These are phyloP conservation scores for Agrypnus murinus DNA, from an alignment of 2,888 invertebrate genomes.

Conservation along the genomic window DNA sequence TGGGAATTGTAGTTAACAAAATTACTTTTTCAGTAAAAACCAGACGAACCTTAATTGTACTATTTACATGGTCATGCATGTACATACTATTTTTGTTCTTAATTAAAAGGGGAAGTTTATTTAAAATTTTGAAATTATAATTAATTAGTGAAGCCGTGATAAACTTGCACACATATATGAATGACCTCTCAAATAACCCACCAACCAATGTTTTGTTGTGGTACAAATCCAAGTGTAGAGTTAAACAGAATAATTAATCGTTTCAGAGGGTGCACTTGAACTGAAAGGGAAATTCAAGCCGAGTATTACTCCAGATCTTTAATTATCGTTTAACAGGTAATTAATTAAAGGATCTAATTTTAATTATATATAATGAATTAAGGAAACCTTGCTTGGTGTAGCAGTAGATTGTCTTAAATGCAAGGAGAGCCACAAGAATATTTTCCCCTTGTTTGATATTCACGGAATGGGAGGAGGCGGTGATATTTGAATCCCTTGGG, in stretches of 20 bases:
- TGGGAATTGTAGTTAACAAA: no score
- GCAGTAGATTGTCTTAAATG: neutral
- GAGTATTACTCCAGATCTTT: slow-evolving; percentile 19
- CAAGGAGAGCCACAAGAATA: slow-evolving; percentile 7
- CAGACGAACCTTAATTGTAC: no score
- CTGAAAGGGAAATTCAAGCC: slow-evolving; percentile 14
- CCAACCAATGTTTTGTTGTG: neutral
- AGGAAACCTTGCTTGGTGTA: neutral
- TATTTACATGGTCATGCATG: no score
- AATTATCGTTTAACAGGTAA: slow-evolving; percentile 29
- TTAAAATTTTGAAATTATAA: no score
- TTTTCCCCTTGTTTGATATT: slow-evolving; percentile 23
- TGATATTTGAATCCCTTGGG: slow-evolving; percentile 17
- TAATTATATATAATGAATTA: slow-evolving; percentile 30
- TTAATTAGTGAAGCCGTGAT: no score
- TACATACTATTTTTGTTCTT: no score
- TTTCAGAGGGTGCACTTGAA: neutral
- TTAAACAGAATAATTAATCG: slow-evolving; percentile 15
- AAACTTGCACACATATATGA: no score
- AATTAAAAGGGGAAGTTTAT: no score
- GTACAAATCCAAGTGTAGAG: neutral
- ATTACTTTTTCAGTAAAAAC: no score
- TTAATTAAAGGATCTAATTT: slow-evolving; percentile 31
- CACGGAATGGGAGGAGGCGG: slow-evolving; percentile 12
- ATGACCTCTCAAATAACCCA: neutral